Conservation (phyloP, 2,797 vertebrate genomes). For the Spinibarbus caldwelli region DNA sequence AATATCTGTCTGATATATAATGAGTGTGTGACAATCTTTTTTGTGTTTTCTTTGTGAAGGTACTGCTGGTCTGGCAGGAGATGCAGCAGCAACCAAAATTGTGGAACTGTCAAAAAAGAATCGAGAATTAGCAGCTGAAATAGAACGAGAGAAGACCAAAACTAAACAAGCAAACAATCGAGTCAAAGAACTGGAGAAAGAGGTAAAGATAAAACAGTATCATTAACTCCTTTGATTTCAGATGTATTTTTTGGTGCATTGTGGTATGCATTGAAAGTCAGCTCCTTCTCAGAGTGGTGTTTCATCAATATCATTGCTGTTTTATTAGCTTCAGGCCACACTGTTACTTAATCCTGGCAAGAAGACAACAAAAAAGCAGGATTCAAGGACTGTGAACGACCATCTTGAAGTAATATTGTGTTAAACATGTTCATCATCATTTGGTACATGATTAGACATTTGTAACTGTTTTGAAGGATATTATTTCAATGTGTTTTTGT, state of each 20-base stretch:
- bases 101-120: constrained; percentile 93
- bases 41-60: constrained; percentile 70
- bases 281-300: background rate
- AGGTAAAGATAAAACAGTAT: constrained; percentile 75
- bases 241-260: background rate
- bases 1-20: background rate
- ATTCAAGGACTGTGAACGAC: background rate
- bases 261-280: background rate
- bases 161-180: constrained; percentile 81
- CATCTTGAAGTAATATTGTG: constrained; percentile 21
- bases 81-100: constrained; percentile 88
- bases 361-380: constrained; percentile 62
- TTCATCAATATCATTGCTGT: background rate
- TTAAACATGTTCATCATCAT: background rate
- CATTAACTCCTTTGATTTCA: background rate
- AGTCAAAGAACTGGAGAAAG: constrained; percentile 86
- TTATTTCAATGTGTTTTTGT: constrained; percentile 44
- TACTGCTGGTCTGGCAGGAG: constrained; percentile 80
- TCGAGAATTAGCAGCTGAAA: constrained; percentile 82
- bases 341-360: constrained; percentile 55
- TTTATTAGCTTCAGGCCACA: constrained; percentile 65
- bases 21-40: background rate
- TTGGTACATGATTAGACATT: background rate
- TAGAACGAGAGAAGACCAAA: constrained; percentile 82
- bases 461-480: background rate